Evolutionary conservation across 1,140 invertebrate species (phyloP).

Genomic region (Maniola jurtina): DNA sequence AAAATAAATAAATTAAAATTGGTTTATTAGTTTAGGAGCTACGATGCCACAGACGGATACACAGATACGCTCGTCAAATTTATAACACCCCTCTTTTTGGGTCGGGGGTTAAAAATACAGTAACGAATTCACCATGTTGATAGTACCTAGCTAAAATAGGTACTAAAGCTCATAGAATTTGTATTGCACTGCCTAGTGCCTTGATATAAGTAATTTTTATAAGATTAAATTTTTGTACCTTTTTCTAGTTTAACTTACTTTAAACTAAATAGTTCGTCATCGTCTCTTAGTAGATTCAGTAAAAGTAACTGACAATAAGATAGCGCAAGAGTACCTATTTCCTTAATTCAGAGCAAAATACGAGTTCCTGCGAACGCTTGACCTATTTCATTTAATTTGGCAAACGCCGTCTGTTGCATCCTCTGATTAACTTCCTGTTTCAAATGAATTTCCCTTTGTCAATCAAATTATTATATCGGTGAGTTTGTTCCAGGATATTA

Average conservation of each 20-base stretch:
- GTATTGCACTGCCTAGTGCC: too few species aligned
- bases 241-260: not conserved
- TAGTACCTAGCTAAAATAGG: too few species aligned
- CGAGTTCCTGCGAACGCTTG: slow-evolving; percentile 47
- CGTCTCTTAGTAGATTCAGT: not conserved
- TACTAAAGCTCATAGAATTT: too few species aligned
- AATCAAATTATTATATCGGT: slow-evolving; percentile 7
- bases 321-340: not conserved
- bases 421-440: slow-evolving; percentile 73
- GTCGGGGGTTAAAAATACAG: too few species aligned
- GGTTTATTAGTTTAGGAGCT: too few species aligned
- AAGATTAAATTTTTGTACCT: too few species aligned
- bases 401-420: slow-evolving; percentile 51
- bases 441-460: slow-evolving; percentile 55
- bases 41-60: too few species aligned
- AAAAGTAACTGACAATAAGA: not conserved
- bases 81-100: too few species aligned
- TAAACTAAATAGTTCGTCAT: not conserved
- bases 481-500: not conserved
- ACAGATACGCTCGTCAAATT: too few species aligned
- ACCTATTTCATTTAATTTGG: slow-evolving; percentile 69
- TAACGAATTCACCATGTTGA: too few species aligned
- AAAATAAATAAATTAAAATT: too few species aligned
- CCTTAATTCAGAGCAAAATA: slow-evolving; percentile 57
- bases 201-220: too few species aligned